phyloP scores from a whole-genome alignment of 2,888 invertebrate genomes.

The Mythimna loreyi region DNA sequence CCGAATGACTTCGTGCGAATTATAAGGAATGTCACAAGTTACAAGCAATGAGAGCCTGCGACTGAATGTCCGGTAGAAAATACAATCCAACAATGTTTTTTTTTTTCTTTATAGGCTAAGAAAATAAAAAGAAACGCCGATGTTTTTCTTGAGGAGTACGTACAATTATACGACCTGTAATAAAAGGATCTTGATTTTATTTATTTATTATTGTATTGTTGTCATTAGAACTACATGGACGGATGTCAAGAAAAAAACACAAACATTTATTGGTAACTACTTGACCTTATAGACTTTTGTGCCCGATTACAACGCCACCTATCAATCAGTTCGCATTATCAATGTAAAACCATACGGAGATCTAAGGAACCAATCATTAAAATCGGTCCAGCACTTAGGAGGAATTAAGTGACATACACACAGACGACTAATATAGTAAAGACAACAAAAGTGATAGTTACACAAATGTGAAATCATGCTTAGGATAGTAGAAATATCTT shows the following conservation, averaged over 20 bases:
- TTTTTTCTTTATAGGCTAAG: constrained; percentile 13
- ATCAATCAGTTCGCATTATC: too few relatives aligned
- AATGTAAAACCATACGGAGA: too few relatives aligned
- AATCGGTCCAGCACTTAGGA: too few relatives aligned
- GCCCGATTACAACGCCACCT: too few relatives aligned
- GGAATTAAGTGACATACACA: too few relatives aligned
- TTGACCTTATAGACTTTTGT: too few relatives aligned
- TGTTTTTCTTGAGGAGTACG: background rate
- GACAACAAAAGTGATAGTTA: background rate
- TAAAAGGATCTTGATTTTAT: constrained; percentile 4
- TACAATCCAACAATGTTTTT: constrained; percentile 6
- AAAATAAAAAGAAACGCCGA: constrained; percentile 19
- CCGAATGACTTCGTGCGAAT: constrained; percentile 36
- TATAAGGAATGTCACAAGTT: constrained; percentile 37
- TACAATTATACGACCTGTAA: background rate
- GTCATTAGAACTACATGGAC: background rate
- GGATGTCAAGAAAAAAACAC: background rate
- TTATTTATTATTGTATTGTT: background rate
- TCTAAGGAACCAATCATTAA: too few relatives aligned
- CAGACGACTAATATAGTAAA: too few relatives aligned
- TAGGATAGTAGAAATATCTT: too few relatives aligned
- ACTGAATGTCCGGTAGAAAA: constrained; percentile 38
- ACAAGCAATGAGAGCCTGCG: constrained; percentile 47
- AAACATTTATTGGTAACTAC: background rate
- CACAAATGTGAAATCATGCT: too few relatives aligned